Percentiles rank a stretch among this genome's conserved stretches.
phyloP scores from a whole-genome alignment of 2,888 invertebrate species.

The Euplexia lucipara region DNA sequence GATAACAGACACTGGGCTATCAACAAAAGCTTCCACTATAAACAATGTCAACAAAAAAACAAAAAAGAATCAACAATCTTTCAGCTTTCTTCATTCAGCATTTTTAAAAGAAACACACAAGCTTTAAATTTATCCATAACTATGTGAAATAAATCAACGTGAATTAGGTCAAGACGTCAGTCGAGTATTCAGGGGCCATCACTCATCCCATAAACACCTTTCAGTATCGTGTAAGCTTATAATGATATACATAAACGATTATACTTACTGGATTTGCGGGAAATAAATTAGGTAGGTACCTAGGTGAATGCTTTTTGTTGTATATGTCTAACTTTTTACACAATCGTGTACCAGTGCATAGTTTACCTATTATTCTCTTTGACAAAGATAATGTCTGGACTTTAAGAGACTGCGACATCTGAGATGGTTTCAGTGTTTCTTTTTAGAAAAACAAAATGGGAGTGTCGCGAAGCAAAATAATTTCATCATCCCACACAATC shows the following conservation, averaged over 20 bases:
- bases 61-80: slow-evolving; percentile 6
- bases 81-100: neutral
- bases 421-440: too few relatives aligned
- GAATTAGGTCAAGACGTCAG: slow-evolving; percentile 45
- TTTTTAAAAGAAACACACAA: slow-evolving; percentile 7
- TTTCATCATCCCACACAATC: too few relatives aligned
- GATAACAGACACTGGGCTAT: neutral
- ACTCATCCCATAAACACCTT: slow-evolving; percentile 43
- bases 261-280: neutral
- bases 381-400: too few relatives aligned
- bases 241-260: slow-evolving; percentile 25
- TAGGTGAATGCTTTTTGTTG: neutral
- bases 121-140: slow-evolving; percentile 15
- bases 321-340: neutral
- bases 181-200: slow-evolving; percentile 26
- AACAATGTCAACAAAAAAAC: slow-evolving; percentile 21
- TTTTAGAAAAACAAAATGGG: too few relatives aligned
- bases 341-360: neutral
- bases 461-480: too few relatives aligned
- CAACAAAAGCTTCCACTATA: neutral
- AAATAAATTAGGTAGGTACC: slow-evolving; percentile 1
- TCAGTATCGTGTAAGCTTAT: slow-evolving; percentile 21
- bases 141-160: slow-evolving; percentile 44
- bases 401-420: too few relatives aligned
- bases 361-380: too few relatives aligned